These are phyloP conservation scores for Agonopterix heracliana DNA, from an alignment of 2,888 invertebrate species.

Conservation along the genomic window DNA sequence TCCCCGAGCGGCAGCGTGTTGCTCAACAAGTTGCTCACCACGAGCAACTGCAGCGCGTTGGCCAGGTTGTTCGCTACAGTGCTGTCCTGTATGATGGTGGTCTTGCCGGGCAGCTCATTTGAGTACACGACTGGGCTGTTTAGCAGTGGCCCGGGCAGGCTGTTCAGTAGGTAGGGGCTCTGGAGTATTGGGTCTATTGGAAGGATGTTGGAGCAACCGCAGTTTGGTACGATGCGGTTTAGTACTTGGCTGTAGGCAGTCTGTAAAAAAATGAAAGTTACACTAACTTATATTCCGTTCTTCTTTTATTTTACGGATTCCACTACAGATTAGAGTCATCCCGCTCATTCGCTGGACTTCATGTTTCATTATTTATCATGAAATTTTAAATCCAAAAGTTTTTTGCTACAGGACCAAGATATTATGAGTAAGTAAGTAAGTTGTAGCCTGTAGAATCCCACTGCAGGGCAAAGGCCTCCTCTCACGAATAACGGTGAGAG, in stretches of 20 bases:
- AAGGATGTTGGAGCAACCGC: constrained; percentile 21
- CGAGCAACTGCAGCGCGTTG: constrained; percentile 51
- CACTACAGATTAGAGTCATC: too few relatives aligned
- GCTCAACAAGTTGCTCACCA: constrained; percentile 53
- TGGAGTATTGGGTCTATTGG: too few relatives aligned
- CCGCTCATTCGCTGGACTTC: too few relatives aligned
- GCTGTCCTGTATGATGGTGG: constrained; percentile 49
- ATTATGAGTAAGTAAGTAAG: too few relatives aligned
- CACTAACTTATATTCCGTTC: too few relatives aligned
- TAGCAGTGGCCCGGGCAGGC: constrained; percentile 13
- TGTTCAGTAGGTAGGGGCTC: not conserved
- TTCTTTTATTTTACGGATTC: too few relatives aligned
- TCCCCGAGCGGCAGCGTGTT: constrained; percentile 36
- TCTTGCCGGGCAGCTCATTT: constrained; percentile 11
- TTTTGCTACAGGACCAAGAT: too few relatives aligned
- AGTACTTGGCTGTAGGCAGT: constrained; percentile 13
- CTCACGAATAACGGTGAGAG: too few relatives aligned
- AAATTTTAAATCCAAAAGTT: too few relatives aligned
- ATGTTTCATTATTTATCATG: too few relatives aligned
- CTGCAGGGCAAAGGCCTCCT: too few relatives aligned
- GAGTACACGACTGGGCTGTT: not conserved
- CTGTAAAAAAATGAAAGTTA: constrained; percentile 26
- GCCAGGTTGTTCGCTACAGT: constrained; percentile 57
- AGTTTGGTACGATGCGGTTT: constrained; percentile 25
- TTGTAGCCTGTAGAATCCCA: too few relatives aligned